Evolutionary conservation across 1,140 invertebrate genomes (phyloP), one percentile per base, ranked within the genome.

Genomic region (Parapsyche elsis): DNA sequence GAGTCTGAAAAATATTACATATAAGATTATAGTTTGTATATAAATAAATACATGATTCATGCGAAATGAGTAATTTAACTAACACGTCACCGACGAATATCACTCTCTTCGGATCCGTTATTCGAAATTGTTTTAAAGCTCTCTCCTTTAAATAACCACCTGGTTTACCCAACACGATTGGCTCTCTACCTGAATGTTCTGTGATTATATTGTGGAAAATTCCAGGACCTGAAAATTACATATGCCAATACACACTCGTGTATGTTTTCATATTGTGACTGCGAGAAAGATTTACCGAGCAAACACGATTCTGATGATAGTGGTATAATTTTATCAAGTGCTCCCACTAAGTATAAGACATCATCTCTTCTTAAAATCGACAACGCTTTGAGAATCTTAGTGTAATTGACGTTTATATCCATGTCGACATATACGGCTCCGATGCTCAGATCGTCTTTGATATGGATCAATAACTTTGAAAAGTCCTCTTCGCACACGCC

Each of bases 71-170:
- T 49, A 23, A 75, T 23, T 75, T 21, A 4, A 71, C 76, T 82
- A 67, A 86, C 89, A 88, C 87, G 30, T 91, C 90, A 14, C 90
- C 90, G 46, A 91, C 85, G 80, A 91, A 89, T 5, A 91, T 84
- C 59, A 87, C 88, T 70, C 88, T 86, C 7, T 78, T 77, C 7
- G 87, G 85, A 19, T 87, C 78, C 0, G 49, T 81, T 9, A 90
- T 84, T 0, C 86, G 79, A 57, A 84, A 88, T 9, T 83, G 83
- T 19, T 79, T 16, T 0, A 80, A 57, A 0, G 76, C 46, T 12
- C 67, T 64, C 9, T 0, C 5, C 71, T 86, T 87, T 46, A 91
- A 74, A n/a, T 81, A 80, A 21, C 83, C 74, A 1, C 90, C 88
- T 0, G 90, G 90, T 81, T 91, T 91, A 2, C 86, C 88, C 71